Evolutionary conservation across 2,797 vertebrate species (phyloP), one percentile per base, ranked within the genome.

Genomic region (Ctenopoma multispine): DNA sequence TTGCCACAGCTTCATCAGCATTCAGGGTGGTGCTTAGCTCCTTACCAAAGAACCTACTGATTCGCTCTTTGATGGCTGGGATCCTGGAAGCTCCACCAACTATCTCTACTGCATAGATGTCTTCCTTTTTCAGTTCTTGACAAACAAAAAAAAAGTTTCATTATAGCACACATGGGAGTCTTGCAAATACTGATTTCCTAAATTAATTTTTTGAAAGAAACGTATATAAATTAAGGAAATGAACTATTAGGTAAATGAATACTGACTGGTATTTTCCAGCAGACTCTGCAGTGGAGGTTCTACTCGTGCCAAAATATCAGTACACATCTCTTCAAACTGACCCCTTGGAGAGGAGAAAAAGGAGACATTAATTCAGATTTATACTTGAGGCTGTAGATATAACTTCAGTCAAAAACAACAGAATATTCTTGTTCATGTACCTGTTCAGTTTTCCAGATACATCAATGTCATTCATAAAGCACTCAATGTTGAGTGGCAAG

Each of bases 391-490:
- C 10, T 7, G 12, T 0, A 13, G 4, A 56, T 5, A 27, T 5
- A n/a, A 58, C 21, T 7, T 6, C 18, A 36, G 12, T 17, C 24
- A 24, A 77, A 63, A 23, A 36, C 11, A 55, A 31, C 2, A 23
- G 4, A 14, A 13, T 0, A 11, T 31, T 58, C 2, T 29, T 9
- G 4, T 66, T 27, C 2, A 5, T 79, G n/a, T 88, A 99, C 98
- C 98, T 97, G 93, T 99, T 99, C 93, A 99, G 92, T 71, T 91
- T 96, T 69, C 94, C 95, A 74, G 95, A 90, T 48, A 99, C 98
- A 62, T 99, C 98, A 15, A 99, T 95, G 85, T 99, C 98, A 51
- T 99, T 98, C 97, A 99, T 99, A 90, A 99, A 99, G 90, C 98
- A 99, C 66, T 99, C 98, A 0, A 99, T 99, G 89, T 98, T 99